Percentiles rank a stretch among this genome's conserved stretches.
phyloP scores from a whole-genome alignment of 2,113 vertebrate species.

The Chaetura pelagica region DNA sequence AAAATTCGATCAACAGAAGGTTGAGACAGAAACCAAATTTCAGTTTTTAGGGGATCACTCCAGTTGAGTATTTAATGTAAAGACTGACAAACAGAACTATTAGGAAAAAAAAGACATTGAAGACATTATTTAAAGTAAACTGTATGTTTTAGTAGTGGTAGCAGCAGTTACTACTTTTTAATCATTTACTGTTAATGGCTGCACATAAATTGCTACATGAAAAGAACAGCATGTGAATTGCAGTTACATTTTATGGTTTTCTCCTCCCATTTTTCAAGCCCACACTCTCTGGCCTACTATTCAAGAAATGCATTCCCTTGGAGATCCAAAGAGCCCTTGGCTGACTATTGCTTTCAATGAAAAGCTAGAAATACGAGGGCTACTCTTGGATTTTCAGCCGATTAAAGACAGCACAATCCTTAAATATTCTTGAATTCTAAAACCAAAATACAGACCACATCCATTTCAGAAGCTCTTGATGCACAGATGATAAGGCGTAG shows the following conservation, averaged over 20 bases:
- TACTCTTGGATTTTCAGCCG: background rate
- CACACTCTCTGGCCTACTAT: background rate
- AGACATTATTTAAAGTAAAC: background rate
- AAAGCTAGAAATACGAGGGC: background rate
- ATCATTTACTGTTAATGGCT: background rate
- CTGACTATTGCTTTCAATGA: background rate
- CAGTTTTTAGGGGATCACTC: background rate
- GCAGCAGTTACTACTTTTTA: background rate
- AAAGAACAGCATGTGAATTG: background rate
- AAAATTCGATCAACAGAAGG: constrained; percentile 31
- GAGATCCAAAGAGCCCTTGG: background rate
- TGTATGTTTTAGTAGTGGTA: background rate
- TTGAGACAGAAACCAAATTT: background rate
- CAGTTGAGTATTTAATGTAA: constrained; percentile 17
- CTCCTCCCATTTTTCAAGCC: background rate
- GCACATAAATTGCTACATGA: background rate
- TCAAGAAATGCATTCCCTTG: background rate
- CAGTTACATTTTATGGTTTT: background rate
- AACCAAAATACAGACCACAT: background rate
- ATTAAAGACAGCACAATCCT: background rate
- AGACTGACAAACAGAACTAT: background rate
- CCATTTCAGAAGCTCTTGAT: background rate
- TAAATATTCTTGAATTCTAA: background rate
- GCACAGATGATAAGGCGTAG: background rate
- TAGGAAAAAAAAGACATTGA: background rate